Evolutionary conservation across 2,797 vertebrate genomes (phyloP).

Genomic region (Enteromius afrohamiltoni): DNA sequence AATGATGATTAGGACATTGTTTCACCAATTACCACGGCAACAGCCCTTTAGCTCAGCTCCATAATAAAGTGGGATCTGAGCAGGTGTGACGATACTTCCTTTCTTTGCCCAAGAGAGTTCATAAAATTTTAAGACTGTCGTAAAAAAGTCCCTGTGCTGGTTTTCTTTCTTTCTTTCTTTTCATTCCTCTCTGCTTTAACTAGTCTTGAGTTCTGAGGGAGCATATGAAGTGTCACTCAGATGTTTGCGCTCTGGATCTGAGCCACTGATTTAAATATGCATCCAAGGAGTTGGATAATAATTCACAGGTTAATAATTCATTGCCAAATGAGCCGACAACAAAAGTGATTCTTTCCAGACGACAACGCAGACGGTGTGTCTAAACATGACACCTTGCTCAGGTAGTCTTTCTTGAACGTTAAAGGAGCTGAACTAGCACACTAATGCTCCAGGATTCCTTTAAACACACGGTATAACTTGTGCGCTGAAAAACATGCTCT

Average conservation of each 20-base stretch:
- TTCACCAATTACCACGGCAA: constrained; percentile 42
- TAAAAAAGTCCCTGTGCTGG: constrained; percentile 11
- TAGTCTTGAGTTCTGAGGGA: not conserved
- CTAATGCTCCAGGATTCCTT: not conserved
- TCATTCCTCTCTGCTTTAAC: constrained; percentile 8
- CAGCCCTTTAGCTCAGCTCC: not conserved
- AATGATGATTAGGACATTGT: constrained; percentile 19
- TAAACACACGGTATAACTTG: not conserved
- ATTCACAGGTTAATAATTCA: constrained; percentile 77
- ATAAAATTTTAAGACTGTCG: constrained; percentile 42
- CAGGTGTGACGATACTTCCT: constrained; percentile 1
- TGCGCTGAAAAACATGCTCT: not conserved
- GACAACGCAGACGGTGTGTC: constrained; percentile 62
- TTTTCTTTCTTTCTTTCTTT: constrained; percentile 14
- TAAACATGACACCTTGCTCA: constrained; percentile 71
- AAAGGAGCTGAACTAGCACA: not conserved
- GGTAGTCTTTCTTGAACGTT: constrained; percentile 61
- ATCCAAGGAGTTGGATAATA: constrained; percentile 70
- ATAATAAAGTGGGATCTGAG: constrained; percentile 18
- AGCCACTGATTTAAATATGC: constrained; percentile 72
- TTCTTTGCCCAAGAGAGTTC: constrained; percentile 28
- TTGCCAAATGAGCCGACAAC: constrained; percentile 69
- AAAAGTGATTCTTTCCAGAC: constrained; percentile 69
- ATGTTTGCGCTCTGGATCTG: constrained; percentile 50
- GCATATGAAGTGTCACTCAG: constrained; percentile 1